Evolutionary conservation across 2,888 invertebrate genomes (phyloP).

Genomic region (Trichacis sp.): DNA sequence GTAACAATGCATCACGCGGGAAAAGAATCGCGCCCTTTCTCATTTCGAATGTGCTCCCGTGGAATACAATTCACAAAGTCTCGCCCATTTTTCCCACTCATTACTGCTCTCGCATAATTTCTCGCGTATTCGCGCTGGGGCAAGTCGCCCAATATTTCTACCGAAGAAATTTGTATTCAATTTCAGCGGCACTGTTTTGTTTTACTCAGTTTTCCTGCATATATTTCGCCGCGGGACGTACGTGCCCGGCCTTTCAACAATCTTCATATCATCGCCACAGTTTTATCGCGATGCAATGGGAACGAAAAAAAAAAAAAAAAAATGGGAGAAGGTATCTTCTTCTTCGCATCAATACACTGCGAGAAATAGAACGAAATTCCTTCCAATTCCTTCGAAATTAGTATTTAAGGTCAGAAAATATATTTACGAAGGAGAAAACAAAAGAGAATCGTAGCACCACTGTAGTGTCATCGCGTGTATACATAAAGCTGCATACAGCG

Average conservation of each 20-base stretch:
- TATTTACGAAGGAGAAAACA: no score
- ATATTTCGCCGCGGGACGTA: constrained; percentile 54
- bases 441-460: no score
- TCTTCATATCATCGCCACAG: constrained; percentile 55
- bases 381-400: no score
- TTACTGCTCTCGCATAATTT: constrained; percentile 49
- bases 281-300: constrained; percentile 33
- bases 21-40: constrained; percentile 18
- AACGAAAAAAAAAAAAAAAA: neutral
- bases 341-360: no score
- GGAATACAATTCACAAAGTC: constrained; percentile 45
- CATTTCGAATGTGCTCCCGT: constrained; percentile 21
- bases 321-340: no score
- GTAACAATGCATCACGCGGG: neutral
- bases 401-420: no score
- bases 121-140: constrained; percentile 43
- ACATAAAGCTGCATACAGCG: no score
- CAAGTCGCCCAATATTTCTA: constrained; percentile 45
- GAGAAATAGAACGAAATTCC: no score
- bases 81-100: constrained; percentile 51
- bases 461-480: no score
- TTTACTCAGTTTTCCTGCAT: constrained; percentile 53
- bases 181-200: constrained; percentile 57
- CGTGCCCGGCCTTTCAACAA: constrained; percentile 51
- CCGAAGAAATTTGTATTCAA: constrained; percentile 58